These are phyloP conservation scores for Papilio polyxenes DNA, from an alignment of 1,140 invertebrate genomes.

Conservation along the genomic window DNA sequence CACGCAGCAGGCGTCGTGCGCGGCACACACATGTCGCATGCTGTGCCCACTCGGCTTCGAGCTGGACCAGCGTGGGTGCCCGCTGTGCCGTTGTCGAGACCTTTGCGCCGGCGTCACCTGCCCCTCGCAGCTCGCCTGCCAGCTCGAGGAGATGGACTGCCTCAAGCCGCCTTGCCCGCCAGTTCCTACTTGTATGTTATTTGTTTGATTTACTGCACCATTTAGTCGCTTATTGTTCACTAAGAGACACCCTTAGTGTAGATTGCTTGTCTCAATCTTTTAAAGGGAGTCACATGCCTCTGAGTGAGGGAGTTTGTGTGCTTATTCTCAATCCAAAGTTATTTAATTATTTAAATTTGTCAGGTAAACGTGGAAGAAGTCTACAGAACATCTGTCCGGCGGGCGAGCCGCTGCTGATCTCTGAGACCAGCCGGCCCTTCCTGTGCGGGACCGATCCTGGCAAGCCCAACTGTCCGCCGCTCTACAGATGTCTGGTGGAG, in stretches of 20 bases:
- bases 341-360: slow-evolving; percentile 43
- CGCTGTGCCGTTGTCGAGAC: slow-evolving; percentile 89
- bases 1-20: slow-evolving; percentile 85
- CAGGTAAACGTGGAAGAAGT: slow-evolving; percentile 86
- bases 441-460: slow-evolving; percentile 90
- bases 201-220: neutral
- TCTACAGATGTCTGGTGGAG: slow-evolving; percentile 90
- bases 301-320: neutral
- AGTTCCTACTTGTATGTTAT: slow-evolving; percentile 88
- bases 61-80: slow-evolving; percentile 87
- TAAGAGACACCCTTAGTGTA: neutral
- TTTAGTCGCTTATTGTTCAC: neutral
- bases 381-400: slow-evolving; percentile 89
- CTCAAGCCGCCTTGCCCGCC: slow-evolving; percentile 89
- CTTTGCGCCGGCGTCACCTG: slow-evolving; percentile 88
- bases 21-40: slow-evolving; percentile 92
- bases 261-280: neutral
- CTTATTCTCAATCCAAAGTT: neutral
- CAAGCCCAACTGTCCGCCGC: slow-evolving; percentile 89
- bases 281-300: neutral
- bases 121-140: slow-evolving; percentile 87
- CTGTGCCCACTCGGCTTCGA: slow-evolving; percentile 92
- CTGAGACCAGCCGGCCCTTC: slow-evolving; percentile 88
- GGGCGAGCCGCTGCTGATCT: slow-evolving; percentile 89
- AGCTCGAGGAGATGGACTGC: slow-evolving; percentile 89